Percentiles rank a stretch among this genome's conserved stretches.
Evolutionary conservation across 37 sponge, comb jelly and placozoan species (phyloP).

Genomic region (Corticium candelabrum): DNA sequence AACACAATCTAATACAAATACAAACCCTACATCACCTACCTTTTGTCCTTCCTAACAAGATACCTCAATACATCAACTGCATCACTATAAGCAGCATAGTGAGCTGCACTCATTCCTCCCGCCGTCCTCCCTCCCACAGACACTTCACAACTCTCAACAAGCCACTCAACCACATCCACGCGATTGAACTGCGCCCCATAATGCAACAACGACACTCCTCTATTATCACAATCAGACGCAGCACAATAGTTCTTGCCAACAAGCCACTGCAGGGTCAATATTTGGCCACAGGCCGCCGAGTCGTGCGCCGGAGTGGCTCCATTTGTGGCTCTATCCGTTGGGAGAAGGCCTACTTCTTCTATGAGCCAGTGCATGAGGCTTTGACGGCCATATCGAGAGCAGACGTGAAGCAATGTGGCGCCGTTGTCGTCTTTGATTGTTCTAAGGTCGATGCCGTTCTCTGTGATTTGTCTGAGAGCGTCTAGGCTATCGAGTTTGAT

Average conservation of each 20-base stretch:
- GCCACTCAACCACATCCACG: background rate
- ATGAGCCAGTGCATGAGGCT: background rate
- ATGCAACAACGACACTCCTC: background rate
- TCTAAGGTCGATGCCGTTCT: background rate
- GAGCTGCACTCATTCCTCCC: background rate
- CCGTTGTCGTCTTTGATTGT: background rate
- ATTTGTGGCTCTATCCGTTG: background rate
- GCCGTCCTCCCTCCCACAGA: background rate
- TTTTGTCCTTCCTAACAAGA: background rate
- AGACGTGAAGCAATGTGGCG: background rate
- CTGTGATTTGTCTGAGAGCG: background rate
- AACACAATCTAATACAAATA: background rate
- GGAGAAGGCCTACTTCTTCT: background rate
- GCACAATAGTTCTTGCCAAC: background rate
- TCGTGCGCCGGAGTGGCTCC: background rate
- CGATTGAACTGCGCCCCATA: background rate
- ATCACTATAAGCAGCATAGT: background rate
- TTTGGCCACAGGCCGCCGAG: background rate
- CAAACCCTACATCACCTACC: background rate
- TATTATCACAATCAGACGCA: background rate
- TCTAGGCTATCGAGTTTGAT: background rate
- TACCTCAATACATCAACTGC: background rate
- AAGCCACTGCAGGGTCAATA: background rate
- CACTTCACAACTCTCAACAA: background rate
- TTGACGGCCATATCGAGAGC: background rate